These are phyloP conservation scores for Toxonevra muliebris DNA, from an alignment of 2,888 invertebrate species.

Conservation along the genomic window DNA sequence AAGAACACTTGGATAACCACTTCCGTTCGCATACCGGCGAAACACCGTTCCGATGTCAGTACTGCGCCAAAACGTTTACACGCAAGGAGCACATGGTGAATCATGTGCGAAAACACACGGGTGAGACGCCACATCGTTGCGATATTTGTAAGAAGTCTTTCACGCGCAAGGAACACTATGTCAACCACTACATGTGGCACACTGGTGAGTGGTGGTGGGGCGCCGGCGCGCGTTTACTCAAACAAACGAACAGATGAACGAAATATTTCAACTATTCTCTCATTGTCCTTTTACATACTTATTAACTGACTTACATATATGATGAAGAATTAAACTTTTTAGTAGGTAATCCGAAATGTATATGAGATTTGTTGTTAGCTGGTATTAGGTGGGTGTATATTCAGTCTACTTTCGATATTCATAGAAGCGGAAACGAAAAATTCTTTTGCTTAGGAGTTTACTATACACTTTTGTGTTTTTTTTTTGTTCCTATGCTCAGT, in stretches of 20 bases:
- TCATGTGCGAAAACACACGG: constrained; percentile 83
- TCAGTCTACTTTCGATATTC: too few relatives aligned
- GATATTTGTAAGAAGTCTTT: constrained; percentile 87
- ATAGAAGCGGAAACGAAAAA: too few relatives aligned
- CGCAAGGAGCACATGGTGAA: constrained; percentile 87
- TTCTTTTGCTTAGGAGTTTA: too few relatives aligned
- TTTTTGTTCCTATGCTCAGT: too few relatives aligned
- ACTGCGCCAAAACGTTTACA: constrained; percentile 86
- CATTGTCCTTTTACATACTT: background rate
- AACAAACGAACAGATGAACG: too few relatives aligned
- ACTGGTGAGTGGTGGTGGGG: constrained; percentile 67
- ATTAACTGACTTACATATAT: too few relatives aligned
- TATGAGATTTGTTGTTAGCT: too few relatives aligned
- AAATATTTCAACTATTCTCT: background rate
- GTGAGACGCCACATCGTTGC: constrained; percentile 87
- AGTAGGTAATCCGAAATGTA: too few relatives aligned
- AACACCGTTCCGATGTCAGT: constrained; percentile 85
- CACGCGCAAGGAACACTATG: constrained; percentile 86
- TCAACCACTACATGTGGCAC: constrained; percentile 80
- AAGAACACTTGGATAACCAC: constrained; percentile 88
- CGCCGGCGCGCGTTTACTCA: background rate
- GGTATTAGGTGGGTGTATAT: too few relatives aligned
- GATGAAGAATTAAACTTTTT: too few relatives aligned
- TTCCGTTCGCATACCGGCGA: constrained; percentile 84
- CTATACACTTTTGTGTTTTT: too few relatives aligned